Conservation (phyloP, 2,797 vertebrate genomes). For the Falco berigora region DNA sequence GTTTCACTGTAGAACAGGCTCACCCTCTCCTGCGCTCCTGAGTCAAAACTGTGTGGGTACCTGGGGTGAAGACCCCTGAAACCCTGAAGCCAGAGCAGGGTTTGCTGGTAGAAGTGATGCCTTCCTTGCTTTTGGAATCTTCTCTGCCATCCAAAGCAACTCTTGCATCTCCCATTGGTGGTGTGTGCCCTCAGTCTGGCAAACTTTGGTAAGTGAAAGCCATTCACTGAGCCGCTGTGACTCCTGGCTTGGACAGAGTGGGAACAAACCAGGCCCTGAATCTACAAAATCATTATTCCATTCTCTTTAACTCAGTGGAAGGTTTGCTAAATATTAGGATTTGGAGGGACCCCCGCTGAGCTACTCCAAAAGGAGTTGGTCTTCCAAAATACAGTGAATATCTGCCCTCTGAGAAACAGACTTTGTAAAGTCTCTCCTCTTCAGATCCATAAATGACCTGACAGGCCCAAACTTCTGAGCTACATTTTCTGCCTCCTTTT, state of each 20-base stretch:
- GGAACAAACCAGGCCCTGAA: not conserved
- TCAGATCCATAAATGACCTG: not conserved
- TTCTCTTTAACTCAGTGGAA: not conserved
- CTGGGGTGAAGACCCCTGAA: not conserved
- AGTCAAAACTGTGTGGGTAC: not conserved
- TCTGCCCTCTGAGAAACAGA: not conserved
- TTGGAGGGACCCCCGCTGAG: not conserved
- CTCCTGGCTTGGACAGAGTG: not conserved
- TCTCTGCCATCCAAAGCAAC: not conserved
- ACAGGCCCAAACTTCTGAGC: not conserved
- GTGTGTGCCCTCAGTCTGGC: not conserved
- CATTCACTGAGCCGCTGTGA: not conserved
- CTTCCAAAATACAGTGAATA: not conserved
- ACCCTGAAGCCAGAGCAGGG: not conserved
- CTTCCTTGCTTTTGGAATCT: not conserved
- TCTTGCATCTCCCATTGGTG: fast-evolving
- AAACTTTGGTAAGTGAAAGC: not conserved
- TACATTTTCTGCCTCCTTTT: not conserved
- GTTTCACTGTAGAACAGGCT: not conserved
- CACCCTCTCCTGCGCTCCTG: not conserved
- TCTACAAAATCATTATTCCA: fast-evolving
- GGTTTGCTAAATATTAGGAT: not conserved
- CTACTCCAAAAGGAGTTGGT: not conserved
- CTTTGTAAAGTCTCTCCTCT: not conserved
- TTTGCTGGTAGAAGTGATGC: not conserved